phyloP scores from a whole-genome alignment of 2,888 invertebrate genomes.

The Elegia similella region DNA sequence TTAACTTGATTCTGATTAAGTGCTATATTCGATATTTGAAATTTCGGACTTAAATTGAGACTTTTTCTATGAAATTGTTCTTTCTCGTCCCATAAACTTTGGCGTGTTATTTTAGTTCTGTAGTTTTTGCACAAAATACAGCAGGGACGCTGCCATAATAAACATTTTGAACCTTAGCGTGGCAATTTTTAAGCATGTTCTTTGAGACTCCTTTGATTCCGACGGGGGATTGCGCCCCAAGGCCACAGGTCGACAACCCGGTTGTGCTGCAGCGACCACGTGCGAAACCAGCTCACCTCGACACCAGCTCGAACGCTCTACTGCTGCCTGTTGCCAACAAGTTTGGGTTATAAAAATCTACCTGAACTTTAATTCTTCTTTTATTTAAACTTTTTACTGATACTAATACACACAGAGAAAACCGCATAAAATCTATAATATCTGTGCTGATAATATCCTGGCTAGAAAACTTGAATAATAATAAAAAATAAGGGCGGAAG shows the following conservation, averaged over 20 bases:
- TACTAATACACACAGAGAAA: too few species aligned
- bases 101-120: constrained; percentile 9
- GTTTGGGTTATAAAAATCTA: too few species aligned
- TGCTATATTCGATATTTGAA: background rate
- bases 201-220: constrained; percentile 31
- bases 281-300: constrained; percentile 70
- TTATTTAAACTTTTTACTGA: too few species aligned
- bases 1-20: background rate
- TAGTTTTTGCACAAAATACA: constrained; percentile 7
- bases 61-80: background rate
- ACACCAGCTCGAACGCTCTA: constrained; percentile 36
- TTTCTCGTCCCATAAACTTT: background rate
- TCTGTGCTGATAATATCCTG: background rate
- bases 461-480: background rate
- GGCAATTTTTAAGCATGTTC: constrained; percentile 36
- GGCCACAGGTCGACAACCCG: constrained; percentile 74
- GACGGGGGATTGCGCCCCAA: constrained; percentile 59
- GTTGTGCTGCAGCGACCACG: constrained; percentile 57
- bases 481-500: background rate
- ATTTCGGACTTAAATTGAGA: background rate
- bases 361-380: too few species aligned
- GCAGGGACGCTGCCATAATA: background rate
- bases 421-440: too few species aligned
- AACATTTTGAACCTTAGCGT: constrained; percentile 6
- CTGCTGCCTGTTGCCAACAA: constrained; percentile 19